Base-by-base conservation (phyloP, 2,888 invertebrate species). In the Trachelus tabidus region DNA sequence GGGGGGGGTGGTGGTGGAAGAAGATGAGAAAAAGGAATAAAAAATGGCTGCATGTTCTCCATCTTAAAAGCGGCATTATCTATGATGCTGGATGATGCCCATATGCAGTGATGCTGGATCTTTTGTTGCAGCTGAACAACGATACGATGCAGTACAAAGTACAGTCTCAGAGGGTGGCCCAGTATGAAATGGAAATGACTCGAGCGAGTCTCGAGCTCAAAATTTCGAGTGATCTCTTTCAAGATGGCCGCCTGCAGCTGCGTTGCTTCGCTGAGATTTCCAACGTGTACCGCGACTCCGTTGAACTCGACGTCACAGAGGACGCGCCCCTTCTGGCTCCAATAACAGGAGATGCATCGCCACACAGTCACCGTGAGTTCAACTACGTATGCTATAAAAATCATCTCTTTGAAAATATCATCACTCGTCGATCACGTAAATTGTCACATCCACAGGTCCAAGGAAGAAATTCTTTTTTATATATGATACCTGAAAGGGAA, bases 331-430 rank as follows among this genome's bases (percentile, higher is more conserved):
- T 89, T 68, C 84, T 90, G 75, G 90, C 91, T 40, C 88, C 90
- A 31, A 91, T 91, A 78, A 91, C 89, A 31, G 90, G 91, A 12
- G 90, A 90, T 79, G 90, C 91, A 12, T 89, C 89, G 9, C 88
- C 91, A 0, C 90, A 89, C 73, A 88, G 88, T 77, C 86, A 86
- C 56, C 87, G 91, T 91, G 80, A 90, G 91, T 89, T 23, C 23
- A 23, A 23, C 56, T 2, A 9, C 9, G 23, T 56, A 9, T 56
- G 9, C 9, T 23, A 9, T 23, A 23, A 23, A 23, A 56, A 0
- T 23, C 0, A 56, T 2, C 23, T 6, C 23, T 2, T 2, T 1
- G 23, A 56, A 9, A 56, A 23, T 15, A 56, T 56, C 23, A 56
- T 2, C 56, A 56, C 56, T 56, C 56, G 56, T 56, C 23, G 56